Evolutionary conservation across 2,113 vertebrate genomes (phyloP).

Genomic region (Pyxicephalus adspersus): DNA sequence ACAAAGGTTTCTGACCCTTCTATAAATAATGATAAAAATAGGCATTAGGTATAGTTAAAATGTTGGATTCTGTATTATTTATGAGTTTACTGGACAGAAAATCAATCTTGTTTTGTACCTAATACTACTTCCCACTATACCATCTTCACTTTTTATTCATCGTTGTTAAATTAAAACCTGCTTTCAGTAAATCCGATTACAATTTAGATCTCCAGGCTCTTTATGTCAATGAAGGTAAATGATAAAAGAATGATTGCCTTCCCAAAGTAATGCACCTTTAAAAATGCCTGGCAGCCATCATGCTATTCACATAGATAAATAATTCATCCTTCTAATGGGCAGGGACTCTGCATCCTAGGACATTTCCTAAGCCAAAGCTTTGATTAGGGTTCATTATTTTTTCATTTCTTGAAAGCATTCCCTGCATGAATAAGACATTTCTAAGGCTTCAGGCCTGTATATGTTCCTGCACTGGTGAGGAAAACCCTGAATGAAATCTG

Average conservation of each 20-base stretch:
- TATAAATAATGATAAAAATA: too few relatives aligned
- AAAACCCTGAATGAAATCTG: not conserved
- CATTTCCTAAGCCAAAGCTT: not conserved
- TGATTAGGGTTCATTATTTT: conserved; percentile 45
- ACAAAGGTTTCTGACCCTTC: too few relatives aligned
- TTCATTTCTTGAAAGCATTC: conserved; percentile 52
- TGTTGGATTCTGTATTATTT: too few relatives aligned
- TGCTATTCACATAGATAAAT: conserved; percentile 23
- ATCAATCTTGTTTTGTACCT: too few relatives aligned
- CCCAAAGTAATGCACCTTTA: conserved; percentile 12
- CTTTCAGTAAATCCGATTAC: too few relatives aligned
- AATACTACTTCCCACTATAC: too few relatives aligned
- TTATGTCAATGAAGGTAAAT: too few relatives aligned
- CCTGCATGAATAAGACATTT: conserved; percentile 40
- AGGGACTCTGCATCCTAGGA: not conserved
- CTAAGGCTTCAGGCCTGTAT: not conserved
- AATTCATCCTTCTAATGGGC: not conserved
- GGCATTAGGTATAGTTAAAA: too few relatives aligned
- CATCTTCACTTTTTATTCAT: too few relatives aligned
- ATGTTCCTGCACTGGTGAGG: not conserved
- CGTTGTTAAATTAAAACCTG: too few relatives aligned
- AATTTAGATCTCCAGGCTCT: too few relatives aligned
- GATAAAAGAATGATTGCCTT: not conserved
- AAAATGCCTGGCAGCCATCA: not conserved
- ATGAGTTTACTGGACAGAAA: too few relatives aligned